phyloP scores from a whole-genome alignment of 2,113 vertebrate species.

The Osmerus mordax region DNA sequence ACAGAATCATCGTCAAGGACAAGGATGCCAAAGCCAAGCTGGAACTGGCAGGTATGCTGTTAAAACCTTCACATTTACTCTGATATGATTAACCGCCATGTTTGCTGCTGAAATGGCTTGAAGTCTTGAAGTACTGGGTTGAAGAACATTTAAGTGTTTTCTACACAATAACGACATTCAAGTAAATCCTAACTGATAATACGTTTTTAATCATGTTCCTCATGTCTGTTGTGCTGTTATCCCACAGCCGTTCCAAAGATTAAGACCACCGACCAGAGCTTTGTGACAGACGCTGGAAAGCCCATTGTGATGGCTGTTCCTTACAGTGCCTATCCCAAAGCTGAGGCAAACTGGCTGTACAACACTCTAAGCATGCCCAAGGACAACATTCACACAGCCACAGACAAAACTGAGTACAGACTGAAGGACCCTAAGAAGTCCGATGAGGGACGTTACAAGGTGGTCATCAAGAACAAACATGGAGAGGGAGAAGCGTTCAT shows the following conservation, averaged over 20 bases:
- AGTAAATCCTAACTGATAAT: no score
- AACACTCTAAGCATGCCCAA: conserved; percentile 76
- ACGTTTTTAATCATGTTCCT: not conserved
- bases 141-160: no score
- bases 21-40: conserved; percentile 97
- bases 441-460: conserved; percentile 86
- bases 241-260: conserved; percentile 86
- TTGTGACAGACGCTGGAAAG: conserved; percentile 90
- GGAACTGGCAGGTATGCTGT: conserved; percentile 86
- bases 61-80: not conserved
- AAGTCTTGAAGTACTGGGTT: no score
- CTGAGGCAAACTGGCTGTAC: conserved; percentile 90
- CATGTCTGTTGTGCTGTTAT: conserved; percentile 13
- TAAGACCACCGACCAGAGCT: conserved; percentile 89
- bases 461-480: conserved; percentile 90
- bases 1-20: conserved; percentile 91
- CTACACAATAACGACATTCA: no score
- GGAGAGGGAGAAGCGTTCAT: conserved; percentile 92
- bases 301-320: conserved; percentile 89
- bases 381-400: conserved; percentile 82
- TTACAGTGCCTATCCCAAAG: conserved; percentile 90
- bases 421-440: conserved; percentile 85
- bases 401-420: conserved; percentile 84
- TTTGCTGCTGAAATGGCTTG: not conserved
- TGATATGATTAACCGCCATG: not conserved